These are phyloP conservation scores for Anguilla megastoma DNA, from an alignment of 2,797 vertebrate genomes.

Conservation along the genomic window DNA sequence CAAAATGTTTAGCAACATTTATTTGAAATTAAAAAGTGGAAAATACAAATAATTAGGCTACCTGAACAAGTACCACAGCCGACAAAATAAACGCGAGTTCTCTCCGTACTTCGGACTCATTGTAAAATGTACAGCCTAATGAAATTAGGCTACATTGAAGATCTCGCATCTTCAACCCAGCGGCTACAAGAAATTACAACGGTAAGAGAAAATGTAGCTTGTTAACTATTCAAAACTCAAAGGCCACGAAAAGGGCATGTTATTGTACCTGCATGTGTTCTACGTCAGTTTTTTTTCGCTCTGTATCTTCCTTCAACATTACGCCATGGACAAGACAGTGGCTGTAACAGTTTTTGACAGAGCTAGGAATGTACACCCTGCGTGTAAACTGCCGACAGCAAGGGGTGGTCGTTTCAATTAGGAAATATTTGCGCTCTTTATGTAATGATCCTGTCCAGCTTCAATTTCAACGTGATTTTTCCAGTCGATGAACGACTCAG, in stretches of 20 bases:
- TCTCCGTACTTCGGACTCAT: background rate
- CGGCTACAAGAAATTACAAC: background rate
- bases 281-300: background rate
- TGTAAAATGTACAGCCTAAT: background rate
- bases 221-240: background rate
- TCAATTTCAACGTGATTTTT: constrained; percentile 38
- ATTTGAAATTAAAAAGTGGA: background rate
- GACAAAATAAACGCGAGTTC: background rate
- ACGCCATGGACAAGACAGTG: background rate
- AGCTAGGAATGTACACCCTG: background rate
- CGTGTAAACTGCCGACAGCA: background rate
- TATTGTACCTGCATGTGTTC: background rate
- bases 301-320: background rate
- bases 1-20: background rate
- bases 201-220: background rate
- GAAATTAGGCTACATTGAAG: background rate
- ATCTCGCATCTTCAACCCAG: background rate
- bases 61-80: background rate
- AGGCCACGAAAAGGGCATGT: background rate
- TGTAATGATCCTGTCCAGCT: constrained; percentile 59
- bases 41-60: background rate
- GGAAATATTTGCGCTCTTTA: constrained; percentile 60
- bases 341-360: background rate
- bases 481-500: constrained; percentile 31
- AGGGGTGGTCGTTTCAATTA: constrained; percentile 50